A percentile compares a stretch with the other conserved stretches of the same genome.
phyloP scores from a whole-genome alignment of 2,888 invertebrate species.

The Agrochola lota region DNA sequence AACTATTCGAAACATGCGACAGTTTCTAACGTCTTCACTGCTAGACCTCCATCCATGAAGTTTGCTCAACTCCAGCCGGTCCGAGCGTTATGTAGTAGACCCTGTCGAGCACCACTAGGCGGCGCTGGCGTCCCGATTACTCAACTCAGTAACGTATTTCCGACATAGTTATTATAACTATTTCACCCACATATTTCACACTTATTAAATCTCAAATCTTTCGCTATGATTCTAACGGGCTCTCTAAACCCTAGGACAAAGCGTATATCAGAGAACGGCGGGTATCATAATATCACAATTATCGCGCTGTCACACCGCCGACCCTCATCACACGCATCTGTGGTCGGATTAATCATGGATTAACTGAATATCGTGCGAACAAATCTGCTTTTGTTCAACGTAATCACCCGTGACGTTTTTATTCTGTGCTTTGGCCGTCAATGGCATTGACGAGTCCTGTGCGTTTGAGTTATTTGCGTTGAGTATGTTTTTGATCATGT shows the following conservation, averaged over 20 bases:
- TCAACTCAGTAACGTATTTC: too few species aligned
- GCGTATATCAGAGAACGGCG: slow-evolving; percentile 46
- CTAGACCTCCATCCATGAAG: too few species aligned
- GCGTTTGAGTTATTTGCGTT: not conserved
- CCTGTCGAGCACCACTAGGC: too few species aligned
- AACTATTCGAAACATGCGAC: too few species aligned
- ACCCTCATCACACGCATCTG: slow-evolving; percentile 86
- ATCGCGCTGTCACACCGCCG: slow-evolving; percentile 82
- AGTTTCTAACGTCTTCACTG: too few species aligned
- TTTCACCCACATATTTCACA: not conserved
- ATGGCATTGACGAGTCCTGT: slow-evolving; percentile 45
- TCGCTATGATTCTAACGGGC: slow-evolving; percentile 3
- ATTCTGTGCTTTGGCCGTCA: slow-evolving; percentile 64
- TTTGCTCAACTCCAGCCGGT: too few species aligned
- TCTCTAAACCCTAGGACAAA: slow-evolving; percentile 50
- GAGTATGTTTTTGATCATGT: not conserved
- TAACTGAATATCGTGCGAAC: slow-evolving; percentile 77
- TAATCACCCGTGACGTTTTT: slow-evolving; percentile 79
- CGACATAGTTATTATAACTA: not conserved
- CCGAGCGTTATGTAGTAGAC: too few species aligned
- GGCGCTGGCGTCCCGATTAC: too few species aligned
- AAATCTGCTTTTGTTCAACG: slow-evolving; percentile 78
- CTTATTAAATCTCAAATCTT: slow-evolving; percentile 36
- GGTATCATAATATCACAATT: slow-evolving; percentile 85
- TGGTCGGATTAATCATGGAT: slow-evolving; percentile 84